Conservation (phyloP, 2,888 invertebrate species). For the Calameuta idolon region DNA sequence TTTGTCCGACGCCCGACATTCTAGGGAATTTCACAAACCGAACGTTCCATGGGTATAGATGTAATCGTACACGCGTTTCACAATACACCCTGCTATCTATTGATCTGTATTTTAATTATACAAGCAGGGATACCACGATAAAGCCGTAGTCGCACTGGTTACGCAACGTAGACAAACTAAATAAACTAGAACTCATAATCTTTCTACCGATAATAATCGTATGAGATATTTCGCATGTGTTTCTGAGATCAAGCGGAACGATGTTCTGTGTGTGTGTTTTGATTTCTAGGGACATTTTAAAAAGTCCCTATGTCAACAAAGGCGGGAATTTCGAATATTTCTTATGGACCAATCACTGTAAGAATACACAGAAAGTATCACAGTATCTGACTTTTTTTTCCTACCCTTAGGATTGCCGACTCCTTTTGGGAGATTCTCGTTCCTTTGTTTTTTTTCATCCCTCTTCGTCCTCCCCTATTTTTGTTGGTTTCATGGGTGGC, state of each 20-base stretch:
- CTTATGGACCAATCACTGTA: neutral
- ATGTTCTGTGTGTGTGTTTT: no score
- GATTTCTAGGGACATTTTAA: neutral
- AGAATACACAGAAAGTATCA: neutral
- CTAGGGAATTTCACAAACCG: conserved; percentile 1
- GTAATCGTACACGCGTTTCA: neutral
- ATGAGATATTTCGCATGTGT: neutral
- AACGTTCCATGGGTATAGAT: neutral
- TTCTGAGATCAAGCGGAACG: neutral
- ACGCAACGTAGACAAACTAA: neutral
- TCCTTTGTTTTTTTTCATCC: conserved; percentile 9
- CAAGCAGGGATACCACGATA: conserved; percentile 5
- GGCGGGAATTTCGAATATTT: neutral
- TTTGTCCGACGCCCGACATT: conserved; percentile 1
- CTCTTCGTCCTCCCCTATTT: conserved; percentile 8
- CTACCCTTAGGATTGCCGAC: neutral
- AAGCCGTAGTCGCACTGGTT: neutral
- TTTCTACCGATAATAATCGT: neutral
- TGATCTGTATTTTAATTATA: conserved; percentile 52
- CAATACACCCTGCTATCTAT: conserved; percentile 35
- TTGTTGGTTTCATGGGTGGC: conserved; percentile 20
- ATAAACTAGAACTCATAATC: neutral
- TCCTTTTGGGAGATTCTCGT: conserved; percentile 12
- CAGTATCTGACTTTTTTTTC: neutral
- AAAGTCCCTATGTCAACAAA: neutral